phyloP scores from a whole-genome alignment of 2,888 invertebrate species.

The Carabus problematicus region DNA sequence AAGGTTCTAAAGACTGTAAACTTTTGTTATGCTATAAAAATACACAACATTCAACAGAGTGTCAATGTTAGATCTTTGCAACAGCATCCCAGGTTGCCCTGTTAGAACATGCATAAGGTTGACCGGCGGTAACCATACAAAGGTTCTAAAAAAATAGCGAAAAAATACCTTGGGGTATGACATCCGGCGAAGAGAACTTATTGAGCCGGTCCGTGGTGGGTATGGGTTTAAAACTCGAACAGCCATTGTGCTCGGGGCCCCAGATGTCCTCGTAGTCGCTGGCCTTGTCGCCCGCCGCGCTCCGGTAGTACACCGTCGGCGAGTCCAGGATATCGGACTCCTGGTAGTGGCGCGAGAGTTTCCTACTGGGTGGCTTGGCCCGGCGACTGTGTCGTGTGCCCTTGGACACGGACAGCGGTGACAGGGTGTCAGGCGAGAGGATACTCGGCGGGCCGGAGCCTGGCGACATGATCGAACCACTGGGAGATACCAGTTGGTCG shows the following conservation, averaged over 20 bases:
- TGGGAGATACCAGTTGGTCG: slow-evolving; percentile 57
- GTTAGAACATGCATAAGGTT: too few relatives aligned
- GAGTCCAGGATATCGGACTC: slow-evolving; percentile 86
- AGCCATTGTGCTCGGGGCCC: slow-evolving; percentile 54
- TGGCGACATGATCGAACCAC: slow-evolving; percentile 56
- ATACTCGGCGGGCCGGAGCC: slow-evolving; percentile 60
- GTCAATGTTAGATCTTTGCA: too few relatives aligned
- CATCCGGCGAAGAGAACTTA: slow-evolving; percentile 50
- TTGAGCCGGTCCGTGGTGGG: slow-evolving; percentile 36
- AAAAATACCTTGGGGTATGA: slow-evolving; percentile 41
- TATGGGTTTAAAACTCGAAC: slow-evolving; percentile 44
- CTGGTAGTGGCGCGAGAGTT: slow-evolving; percentile 76
- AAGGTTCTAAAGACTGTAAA: too few relatives aligned
- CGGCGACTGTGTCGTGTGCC: slow-evolving; percentile 66
- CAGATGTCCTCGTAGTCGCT: slow-evolving; percentile 97
- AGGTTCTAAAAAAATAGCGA: too few relatives aligned
- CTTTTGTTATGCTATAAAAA: too few relatives aligned
- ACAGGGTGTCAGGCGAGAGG: slow-evolving; percentile 59
- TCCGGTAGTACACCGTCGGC: slow-evolving; percentile 81
- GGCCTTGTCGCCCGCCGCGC: slow-evolving; percentile 88
- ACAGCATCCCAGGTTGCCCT: too few relatives aligned
- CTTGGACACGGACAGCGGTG: slow-evolving; percentile 62
- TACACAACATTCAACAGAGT: too few relatives aligned
- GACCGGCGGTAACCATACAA: too few relatives aligned
- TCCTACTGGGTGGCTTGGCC: slow-evolving; percentile 65